Evolutionary conservation across 2,888 invertebrate species (phyloP).

Genomic region (Tenthredo distinguenda): DNA sequence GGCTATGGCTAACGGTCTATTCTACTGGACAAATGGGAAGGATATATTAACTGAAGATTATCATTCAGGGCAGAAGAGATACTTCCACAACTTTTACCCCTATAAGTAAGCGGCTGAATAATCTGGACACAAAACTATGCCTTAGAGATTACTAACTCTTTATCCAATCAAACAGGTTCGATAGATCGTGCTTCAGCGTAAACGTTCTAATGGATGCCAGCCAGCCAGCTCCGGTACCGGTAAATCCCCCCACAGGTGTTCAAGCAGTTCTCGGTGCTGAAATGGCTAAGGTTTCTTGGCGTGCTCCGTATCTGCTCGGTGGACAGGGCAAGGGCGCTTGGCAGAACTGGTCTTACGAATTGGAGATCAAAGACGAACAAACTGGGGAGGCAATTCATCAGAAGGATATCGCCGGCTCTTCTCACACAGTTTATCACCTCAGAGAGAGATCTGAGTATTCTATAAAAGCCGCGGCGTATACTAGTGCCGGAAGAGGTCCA

Average conservation of each 20-base stretch:
- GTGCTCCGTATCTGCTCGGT: slow-evolving; percentile 87
- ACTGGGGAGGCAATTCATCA: slow-evolving; percentile 76
- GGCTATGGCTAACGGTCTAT: slow-evolving; percentile 87
- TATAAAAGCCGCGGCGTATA: slow-evolving; percentile 90
- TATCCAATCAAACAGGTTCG: slow-evolving; percentile 66
- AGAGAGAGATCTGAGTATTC: slow-evolving; percentile 88
- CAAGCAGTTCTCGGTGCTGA: slow-evolving; percentile 90
- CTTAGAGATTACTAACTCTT: neutral
- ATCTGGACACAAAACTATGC: neutral
- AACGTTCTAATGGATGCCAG: slow-evolving; percentile 78
- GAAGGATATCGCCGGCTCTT: slow-evolving; percentile 81
- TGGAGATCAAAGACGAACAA: slow-evolving; percentile 83
- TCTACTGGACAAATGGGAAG: slow-evolving; percentile 92
- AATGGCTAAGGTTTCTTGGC: slow-evolving; percentile 90
- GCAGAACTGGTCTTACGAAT: slow-evolving; percentile 89
- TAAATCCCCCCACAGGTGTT: slow-evolving; percentile 88
- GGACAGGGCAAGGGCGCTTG: slow-evolving; percentile 84
- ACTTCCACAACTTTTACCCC: slow-evolving; percentile 89
- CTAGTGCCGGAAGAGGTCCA: slow-evolving; percentile 88
- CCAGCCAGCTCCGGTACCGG: slow-evolving; percentile 90
- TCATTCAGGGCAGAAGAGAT: slow-evolving; percentile 84
- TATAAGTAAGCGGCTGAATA: slow-evolving; percentile 72
- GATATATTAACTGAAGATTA: slow-evolving; percentile 90
- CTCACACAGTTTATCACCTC: slow-evolving; percentile 85
- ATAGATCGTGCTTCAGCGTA: slow-evolving; percentile 80